Evolutionary conservation across 2,113 vertebrate species (phyloP), one percentile per base, ranked within the genome.

Genomic region (Balaenoptera acutorostrata): DNA sequence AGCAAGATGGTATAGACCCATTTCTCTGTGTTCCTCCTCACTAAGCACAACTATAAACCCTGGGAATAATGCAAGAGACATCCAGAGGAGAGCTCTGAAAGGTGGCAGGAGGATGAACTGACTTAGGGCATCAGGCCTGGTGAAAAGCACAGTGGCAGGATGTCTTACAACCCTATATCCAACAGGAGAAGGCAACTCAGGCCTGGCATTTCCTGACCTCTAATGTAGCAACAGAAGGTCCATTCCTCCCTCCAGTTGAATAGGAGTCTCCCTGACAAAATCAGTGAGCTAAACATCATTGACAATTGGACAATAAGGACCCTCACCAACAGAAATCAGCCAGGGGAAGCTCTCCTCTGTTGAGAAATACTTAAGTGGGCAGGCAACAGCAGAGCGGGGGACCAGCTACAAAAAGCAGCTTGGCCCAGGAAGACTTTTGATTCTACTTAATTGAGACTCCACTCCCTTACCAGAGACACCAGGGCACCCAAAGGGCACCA

Each of bases 111-210:
- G 11, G 44, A 21, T 27, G 66, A 46, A 23, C 39, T 8, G 25
- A 61, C 20, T 4, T 2, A 5, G 64, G 20, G 10, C 33, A 21
- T n/a, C 18, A 52, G 57, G 14, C 44, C 31, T 61, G 13, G 5
- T n/a, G 57, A 88, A 63, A 27, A 75, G 21, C 21, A n/a, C 55
- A 46, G 9, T 2, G 55, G 23, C 10, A 61, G 20, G 41, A 49
- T 0, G 0, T 17, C 25, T 61, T 49, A 10, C 55, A 23, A 74
- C 33, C 55, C 25, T 52, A 25, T 25, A 52, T 17, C 25, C 2
- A 0, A 49, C 12, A 39, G 55, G 57, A 66, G 74, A 68, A 72
- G 41, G 55, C 0, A 31, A 6, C 68, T 23, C 41, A 36, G 17
- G 31, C 52, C 5, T 61, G 52, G 13, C 12, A 49, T 3, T 31